Conservation (phyloP, 2,797 vertebrate species). For the Uromys caudimaculatus region DNA sequence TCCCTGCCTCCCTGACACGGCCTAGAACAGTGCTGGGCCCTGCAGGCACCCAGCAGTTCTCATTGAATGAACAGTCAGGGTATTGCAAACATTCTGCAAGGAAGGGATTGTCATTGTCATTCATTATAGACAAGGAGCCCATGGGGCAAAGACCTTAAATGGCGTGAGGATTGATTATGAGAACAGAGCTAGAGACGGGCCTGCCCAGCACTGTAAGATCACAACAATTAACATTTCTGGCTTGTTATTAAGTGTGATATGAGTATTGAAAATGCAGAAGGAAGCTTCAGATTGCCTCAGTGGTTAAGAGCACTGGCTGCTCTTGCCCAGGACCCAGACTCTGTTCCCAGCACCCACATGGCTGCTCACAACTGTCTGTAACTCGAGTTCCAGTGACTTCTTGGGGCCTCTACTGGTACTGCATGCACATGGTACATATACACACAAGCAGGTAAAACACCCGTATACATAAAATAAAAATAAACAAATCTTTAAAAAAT, state of each 20-base stretch:
- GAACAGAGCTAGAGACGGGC: neutral
- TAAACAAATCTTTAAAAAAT: neutral
- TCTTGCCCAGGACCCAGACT: neutral
- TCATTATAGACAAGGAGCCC: neutral
- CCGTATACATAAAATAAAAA: neutral
- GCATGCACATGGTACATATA: neutral
- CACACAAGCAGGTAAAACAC: neutral
- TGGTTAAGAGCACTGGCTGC: neutral
- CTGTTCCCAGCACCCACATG: neutral
- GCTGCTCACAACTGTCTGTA: neutral
- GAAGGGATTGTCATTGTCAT: neutral
- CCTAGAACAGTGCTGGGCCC: neutral
- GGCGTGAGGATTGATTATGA: neutral
- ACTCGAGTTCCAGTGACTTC: neutral
- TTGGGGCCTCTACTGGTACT: neutral
- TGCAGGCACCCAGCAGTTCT: rapidly evolving
- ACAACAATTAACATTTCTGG: neutral
- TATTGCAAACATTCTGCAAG: neutral
- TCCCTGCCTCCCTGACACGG: neutral
- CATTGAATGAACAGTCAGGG: neutral
- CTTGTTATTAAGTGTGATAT: neutral
- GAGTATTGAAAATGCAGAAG: neutral
- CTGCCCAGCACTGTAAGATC: neutral
- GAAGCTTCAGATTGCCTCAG: neutral
- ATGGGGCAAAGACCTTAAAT: neutral